Percentiles rank a stretch among this genome's conserved stretches.
Evolutionary conservation across 1,140 invertebrate species (phyloP).

Genomic region (Matsumurasca onukii): DNA sequence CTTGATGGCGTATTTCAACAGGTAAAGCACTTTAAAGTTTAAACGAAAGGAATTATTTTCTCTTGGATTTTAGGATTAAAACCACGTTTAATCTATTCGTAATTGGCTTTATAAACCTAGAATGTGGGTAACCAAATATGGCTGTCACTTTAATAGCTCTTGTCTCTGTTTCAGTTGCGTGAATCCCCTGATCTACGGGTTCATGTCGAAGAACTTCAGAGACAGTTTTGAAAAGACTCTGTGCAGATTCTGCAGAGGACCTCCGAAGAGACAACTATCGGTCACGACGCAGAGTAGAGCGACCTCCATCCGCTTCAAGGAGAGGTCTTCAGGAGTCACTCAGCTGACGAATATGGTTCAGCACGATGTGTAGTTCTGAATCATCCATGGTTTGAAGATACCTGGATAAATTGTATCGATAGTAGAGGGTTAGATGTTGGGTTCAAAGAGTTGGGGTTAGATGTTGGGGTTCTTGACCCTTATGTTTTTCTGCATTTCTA

Average conservation of each 20-base stretch:
- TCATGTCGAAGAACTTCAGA: slow-evolving; percentile 78
- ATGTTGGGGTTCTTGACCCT: too few species aligned
- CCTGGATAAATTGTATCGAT: too few species aligned
- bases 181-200: slow-evolving; percentile 77
- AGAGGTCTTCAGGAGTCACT: slow-evolving; percentile 8
- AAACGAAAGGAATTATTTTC: neutral
- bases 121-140: neutral
- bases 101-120: neutral
- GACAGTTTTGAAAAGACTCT: slow-evolving; percentile 58
- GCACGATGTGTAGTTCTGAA: neutral
- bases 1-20: slow-evolving; percentile 68
- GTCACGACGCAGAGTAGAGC: slow-evolving; percentile 46
- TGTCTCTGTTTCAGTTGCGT: slow-evolving; percentile 69
- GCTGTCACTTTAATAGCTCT: too few species aligned
- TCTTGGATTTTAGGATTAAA: neutral
- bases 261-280: slow-evolving; percentile 38
- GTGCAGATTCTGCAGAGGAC: slow-evolving; percentile 44
- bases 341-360: slow-evolving; percentile 10
- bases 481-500: too few species aligned
- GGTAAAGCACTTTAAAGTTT: slow-evolving; percentile 45
- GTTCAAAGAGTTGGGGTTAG: too few species aligned
- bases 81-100: neutral
- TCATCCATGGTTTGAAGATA: too few species aligned
- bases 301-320: slow-evolving; percentile 44
- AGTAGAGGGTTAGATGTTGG: too few species aligned